Percentiles rank a stretch among this genome's conserved stretches.
Conservation (phyloP, 2,888 invertebrate species). For the Archips crataeganus region DNA sequence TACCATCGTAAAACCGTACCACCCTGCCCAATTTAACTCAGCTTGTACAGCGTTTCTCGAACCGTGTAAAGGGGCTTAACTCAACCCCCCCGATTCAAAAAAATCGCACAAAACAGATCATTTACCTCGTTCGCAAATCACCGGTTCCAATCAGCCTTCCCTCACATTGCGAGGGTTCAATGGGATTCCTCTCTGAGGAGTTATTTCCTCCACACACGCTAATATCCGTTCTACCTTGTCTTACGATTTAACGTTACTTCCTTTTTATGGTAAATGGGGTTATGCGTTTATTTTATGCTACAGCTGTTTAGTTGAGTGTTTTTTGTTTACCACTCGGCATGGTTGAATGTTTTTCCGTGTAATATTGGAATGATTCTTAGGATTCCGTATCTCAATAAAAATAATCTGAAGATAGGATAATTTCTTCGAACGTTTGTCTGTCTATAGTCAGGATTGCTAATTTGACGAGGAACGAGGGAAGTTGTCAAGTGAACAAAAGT, state of each 20-base stretch:
- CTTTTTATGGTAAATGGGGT: background rate
- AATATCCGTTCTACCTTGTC: constrained; percentile 27
- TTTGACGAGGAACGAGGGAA: too few relatives aligned
- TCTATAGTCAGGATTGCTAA: too few relatives aligned
- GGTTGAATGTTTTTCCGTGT: background rate
- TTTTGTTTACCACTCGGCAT: background rate
- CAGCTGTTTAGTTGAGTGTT: background rate
- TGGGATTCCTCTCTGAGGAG: constrained; percentile 15
- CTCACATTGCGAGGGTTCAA: constrained; percentile 7
- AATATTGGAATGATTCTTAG: too few relatives aligned
- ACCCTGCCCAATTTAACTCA: too few relatives aligned
- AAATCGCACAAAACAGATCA: constrained; percentile 5
- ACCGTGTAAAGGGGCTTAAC: background rate
- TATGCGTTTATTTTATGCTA: background rate
- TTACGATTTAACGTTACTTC: constrained; percentile 11
- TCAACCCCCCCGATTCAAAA: background rate
- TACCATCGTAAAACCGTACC: too few relatives aligned
- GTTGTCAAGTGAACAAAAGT: too few relatives aligned
- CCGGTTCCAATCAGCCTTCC: constrained; percentile 1
- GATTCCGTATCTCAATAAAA: too few relatives aligned
- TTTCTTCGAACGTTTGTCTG: too few relatives aligned
- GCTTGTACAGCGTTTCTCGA: background rate
- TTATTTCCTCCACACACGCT: constrained; percentile 26
- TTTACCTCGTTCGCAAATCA: constrained; percentile 10
- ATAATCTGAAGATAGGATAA: too few relatives aligned